phyloP scores from a whole-genome alignment of 2,113 vertebrate genomes.

The Melanerpes aurifrons region DNA sequence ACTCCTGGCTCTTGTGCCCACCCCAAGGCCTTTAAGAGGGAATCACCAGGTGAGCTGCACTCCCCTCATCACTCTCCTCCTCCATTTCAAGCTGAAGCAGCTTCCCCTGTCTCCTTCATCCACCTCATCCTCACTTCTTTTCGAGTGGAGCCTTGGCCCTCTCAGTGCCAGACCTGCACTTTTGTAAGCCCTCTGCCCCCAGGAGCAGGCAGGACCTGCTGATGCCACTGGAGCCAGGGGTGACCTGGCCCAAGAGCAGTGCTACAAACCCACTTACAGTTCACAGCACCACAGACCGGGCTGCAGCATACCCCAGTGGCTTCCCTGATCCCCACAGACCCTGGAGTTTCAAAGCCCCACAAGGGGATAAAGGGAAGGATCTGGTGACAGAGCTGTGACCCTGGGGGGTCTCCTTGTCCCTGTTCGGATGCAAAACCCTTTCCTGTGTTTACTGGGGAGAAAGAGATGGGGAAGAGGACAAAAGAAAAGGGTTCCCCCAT shows the following conservation, averaged over 20 bases:
- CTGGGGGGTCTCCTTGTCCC: background rate
- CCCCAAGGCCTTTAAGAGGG: background rate
- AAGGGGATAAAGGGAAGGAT: background rate
- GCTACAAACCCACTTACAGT: background rate
- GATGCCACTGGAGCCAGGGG: background rate
- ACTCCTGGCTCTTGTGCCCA: background rate
- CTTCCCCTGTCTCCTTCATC: background rate
- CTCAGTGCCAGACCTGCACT: conserved; percentile 78
- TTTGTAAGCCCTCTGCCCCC: background rate
- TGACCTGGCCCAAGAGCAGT: background rate
- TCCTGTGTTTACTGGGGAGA: background rate
- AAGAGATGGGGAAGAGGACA: background rate
- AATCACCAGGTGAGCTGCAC: background rate
- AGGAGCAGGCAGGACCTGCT: background rate
- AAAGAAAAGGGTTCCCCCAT: background rate
- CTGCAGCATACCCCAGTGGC: background rate
- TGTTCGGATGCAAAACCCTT: background rate
- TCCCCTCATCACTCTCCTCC: background rate
- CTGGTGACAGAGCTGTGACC: background rate
- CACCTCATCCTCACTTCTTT: background rate
- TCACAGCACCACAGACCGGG: background rate
- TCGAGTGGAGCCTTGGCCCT: conserved; percentile 56
- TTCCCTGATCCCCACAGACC: background rate
- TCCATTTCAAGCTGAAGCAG: background rate
- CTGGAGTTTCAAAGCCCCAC: background rate